These are phyloP conservation scores for Enteromius unitaeniatus DNA, from an alignment of 2,797 vertebrate species.

Conservation along the genomic window DNA sequence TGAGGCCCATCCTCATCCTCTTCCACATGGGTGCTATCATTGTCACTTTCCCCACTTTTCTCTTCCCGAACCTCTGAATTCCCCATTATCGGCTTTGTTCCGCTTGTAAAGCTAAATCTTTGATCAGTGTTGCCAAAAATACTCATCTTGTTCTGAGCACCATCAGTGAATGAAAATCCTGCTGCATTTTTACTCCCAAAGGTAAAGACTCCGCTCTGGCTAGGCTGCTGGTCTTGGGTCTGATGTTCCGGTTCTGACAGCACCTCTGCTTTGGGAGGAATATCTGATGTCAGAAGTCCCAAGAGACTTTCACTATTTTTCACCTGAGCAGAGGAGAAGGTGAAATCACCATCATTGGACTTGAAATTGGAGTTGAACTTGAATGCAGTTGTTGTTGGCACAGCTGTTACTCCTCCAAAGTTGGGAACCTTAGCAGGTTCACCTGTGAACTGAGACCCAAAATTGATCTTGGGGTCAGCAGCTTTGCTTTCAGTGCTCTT, in stretches of 20 bases:
- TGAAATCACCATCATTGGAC: conserved; percentile 96
- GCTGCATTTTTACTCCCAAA: conserved; percentile 83
- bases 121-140: conserved; percentile 81
- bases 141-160: conserved; percentile 71
- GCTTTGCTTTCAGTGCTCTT: conserved; percentile 85
- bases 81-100: conserved; percentile 76
- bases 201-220: conserved; percentile 81
- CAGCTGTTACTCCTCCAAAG: conserved; percentile 75
- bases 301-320: conserved; percentile 90
- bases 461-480: conserved; percentile 86
- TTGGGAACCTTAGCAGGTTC: conserved; percentile 83
- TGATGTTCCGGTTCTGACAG: conserved; percentile 73
- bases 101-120: conserved; percentile 79
- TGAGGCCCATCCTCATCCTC: conserved; percentile 98
- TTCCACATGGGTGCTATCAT: conserved; percentile 86
- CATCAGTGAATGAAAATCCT: conserved; percentile 80
- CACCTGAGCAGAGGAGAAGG: conserved; percentile 86
- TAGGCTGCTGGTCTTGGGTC: conserved; percentile 69
- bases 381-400: conserved; percentile 83
- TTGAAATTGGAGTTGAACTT: conserved; percentile 99
- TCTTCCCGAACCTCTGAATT: conserved; percentile 69
- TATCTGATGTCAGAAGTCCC: conserved; percentile 91
- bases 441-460: conserved; percentile 80
- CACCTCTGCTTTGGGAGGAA: conserved; percentile 81
- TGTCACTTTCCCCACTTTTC: conserved; percentile 85